Percentiles rank a stretch among this genome's conserved stretches.
Evolutionary conservation across 1,140 invertebrate genomes (phyloP).

Genomic region (Lerema accius): DNA sequence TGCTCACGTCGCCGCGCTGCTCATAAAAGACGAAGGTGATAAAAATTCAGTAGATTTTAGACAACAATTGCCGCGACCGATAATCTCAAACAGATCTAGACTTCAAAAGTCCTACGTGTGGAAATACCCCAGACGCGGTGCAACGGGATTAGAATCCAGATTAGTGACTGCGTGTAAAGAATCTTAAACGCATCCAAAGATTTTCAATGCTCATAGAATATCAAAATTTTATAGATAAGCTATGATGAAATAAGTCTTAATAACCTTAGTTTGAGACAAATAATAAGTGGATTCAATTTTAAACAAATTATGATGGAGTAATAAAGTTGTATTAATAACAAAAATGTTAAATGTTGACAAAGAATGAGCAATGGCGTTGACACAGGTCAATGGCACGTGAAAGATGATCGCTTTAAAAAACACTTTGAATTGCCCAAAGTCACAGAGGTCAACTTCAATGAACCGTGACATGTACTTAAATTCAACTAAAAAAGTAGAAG

Average conservation of each 20-base stretch:
- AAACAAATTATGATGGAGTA: too few relatives aligned
- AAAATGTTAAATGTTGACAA: constrained; percentile 1
- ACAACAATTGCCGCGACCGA: constrained; percentile 36
- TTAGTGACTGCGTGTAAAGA: constrained; percentile 55
- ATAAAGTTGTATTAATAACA: too few relatives aligned
- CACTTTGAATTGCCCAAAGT: constrained; percentile 6
- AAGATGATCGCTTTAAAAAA: constrained; percentile 2
- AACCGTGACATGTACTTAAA: constrained; percentile 6
- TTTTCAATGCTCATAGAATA: constrained; percentile 46
- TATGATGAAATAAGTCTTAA: too few relatives aligned
- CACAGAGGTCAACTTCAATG: constrained; percentile 17
- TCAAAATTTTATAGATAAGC: constrained; percentile 17
- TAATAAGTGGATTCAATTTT: too few relatives aligned
- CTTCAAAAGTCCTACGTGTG: constrained; percentile 22
- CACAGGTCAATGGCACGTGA: background rate
- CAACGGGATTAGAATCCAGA: constrained; percentile 67
- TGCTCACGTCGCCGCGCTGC: background rate
- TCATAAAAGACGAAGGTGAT: constrained; percentile 35
- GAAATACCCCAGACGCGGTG: constrained; percentile 45
- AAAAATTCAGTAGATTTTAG: constrained; percentile 40
- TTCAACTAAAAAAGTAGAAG: constrained; percentile 1
- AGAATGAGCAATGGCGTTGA: background rate
- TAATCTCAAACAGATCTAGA: constrained; percentile 35
- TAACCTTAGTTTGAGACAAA: too few relatives aligned
- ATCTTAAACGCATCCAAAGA: constrained; percentile 47